phyloP scores from a whole-genome alignment of 2,888 invertebrate genomes.

The Ligdia adustata region DNA sequence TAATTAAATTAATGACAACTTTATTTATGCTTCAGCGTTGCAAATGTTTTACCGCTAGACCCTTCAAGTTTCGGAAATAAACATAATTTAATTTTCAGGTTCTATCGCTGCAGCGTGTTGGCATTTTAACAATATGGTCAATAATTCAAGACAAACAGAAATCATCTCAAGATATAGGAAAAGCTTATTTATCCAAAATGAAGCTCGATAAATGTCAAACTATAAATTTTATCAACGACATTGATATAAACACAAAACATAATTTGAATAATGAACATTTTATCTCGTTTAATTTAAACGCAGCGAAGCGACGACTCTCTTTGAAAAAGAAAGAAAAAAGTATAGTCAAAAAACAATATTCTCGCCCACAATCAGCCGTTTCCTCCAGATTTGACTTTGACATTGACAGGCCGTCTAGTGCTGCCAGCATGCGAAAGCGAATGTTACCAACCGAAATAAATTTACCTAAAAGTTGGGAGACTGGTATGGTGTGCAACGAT shows the following conservation, averaged over 20 bases:
- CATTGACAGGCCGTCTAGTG: constrained; percentile 59
- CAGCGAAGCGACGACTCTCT: constrained; percentile 61
- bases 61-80: too few species aligned
- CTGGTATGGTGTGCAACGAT: constrained; percentile 59
- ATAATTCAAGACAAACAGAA: constrained; percentile 65
- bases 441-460: constrained; percentile 50
- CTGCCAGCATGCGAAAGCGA: constrained; percentile 51
- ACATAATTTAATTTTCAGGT: too few species aligned
- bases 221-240: constrained; percentile 54
- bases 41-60: too few species aligned
- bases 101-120: constrained; percentile 62
- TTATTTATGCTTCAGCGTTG: too few species aligned
- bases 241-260: constrained; percentile 43
- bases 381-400: constrained; percentile 46
- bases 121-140: constrained; percentile 67
- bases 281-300: constrained; percentile 58
- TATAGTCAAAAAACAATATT: constrained; percentile 40
- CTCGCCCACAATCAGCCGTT: constrained; percentile 56
- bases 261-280: constrained; percentile 10
- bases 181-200: constrained; percentile 70
- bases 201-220: constrained; percentile 62
- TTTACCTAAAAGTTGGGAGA: constrained; percentile 55
- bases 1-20: too few species aligned
- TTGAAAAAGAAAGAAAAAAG: constrained; percentile 54
- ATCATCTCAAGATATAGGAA: constrained; percentile 56